These are phyloP conservation scores for Melanostoma scalare DNA, from an alignment of 2,888 invertebrate species.

Conservation along the genomic window DNA sequence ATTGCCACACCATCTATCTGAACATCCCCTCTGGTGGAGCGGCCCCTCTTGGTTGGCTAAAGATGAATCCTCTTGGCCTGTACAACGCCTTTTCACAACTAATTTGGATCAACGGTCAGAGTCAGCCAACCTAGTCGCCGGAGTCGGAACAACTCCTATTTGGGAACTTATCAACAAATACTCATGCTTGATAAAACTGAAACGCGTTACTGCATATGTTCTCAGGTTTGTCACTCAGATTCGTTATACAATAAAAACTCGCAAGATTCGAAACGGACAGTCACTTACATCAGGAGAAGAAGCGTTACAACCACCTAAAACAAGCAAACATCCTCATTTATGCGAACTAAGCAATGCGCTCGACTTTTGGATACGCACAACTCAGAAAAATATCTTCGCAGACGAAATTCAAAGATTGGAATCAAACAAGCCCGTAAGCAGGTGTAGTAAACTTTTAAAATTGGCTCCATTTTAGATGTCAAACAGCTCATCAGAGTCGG, in stretches of 20 bases:
- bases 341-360: conserved; percentile 21
- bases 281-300: too few species aligned
- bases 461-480: too few species aligned
- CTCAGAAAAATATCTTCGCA: conserved; percentile 5
- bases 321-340: conserved; percentile 4
- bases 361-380: conserved; percentile 6
- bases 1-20: too few species aligned
- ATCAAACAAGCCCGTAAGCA: conserved; percentile 4
- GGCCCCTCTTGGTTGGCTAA: too few species aligned
- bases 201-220: conserved; percentile 22
- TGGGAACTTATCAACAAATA: conserved; percentile 32
- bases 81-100: too few species aligned
- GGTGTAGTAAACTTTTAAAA: too few species aligned
- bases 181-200: conserved; percentile 13
- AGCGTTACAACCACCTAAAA: not conserved
- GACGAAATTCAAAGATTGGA: conserved; percentile 7
- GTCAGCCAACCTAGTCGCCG: not conserved
- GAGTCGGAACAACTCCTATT: too few species aligned
- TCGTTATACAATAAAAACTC: not conserved
- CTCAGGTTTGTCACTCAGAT: conserved; percentile 5
- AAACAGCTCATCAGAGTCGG: too few species aligned
- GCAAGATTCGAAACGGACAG: too few species aligned
- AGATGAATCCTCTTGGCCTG: too few species aligned
- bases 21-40: too few species aligned
- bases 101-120: not conserved